These are phyloP conservation scores for Thalpophila matura DNA, from an alignment of 2,888 invertebrate genomes.

Conservation along the genomic window DNA sequence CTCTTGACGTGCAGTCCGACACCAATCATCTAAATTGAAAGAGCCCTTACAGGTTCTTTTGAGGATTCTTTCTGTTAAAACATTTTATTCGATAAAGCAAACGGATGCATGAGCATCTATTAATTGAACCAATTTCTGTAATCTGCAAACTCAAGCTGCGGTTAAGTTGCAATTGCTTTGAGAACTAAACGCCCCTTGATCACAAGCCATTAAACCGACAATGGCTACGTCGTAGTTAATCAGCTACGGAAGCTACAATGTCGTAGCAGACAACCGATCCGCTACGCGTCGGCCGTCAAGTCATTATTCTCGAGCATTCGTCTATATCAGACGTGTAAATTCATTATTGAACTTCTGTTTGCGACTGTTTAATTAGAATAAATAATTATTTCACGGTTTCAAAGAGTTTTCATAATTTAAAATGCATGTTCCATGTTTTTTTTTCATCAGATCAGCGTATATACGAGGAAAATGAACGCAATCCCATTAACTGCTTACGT, in stretches of 20 bases:
- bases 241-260: not conserved
- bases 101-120: too few relatives aligned
- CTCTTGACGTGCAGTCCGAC: too few relatives aligned
- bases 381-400: not conserved
- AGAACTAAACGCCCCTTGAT: not conserved
- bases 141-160: too few relatives aligned
- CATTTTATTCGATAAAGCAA: too few relatives aligned
- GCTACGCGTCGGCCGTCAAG: constrained; percentile 12
- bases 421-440: constrained; percentile 23
- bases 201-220: not conserved
- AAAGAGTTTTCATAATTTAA: constrained; percentile 1
- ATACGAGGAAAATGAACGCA: constrained; percentile 20
- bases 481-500: constrained; percentile 45
- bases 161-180: not conserved
- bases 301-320: constrained; percentile 1
- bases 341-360: not conserved
- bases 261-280: constrained; percentile 8
- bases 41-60: too few relatives aligned
- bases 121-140: too few relatives aligned
- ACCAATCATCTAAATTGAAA: too few relatives aligned
- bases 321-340: not conserved
- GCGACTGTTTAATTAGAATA: not conserved
- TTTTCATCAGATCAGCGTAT: constrained; percentile 17
- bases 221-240: constrained; percentile 14
- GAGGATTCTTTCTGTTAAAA: too few relatives aligned